Percentiles rank a stretch among this genome's conserved stretches.
Evolutionary conservation across 2,113 vertebrate genomes (phyloP).

Genomic region (Aepyceros melampus): DNA sequence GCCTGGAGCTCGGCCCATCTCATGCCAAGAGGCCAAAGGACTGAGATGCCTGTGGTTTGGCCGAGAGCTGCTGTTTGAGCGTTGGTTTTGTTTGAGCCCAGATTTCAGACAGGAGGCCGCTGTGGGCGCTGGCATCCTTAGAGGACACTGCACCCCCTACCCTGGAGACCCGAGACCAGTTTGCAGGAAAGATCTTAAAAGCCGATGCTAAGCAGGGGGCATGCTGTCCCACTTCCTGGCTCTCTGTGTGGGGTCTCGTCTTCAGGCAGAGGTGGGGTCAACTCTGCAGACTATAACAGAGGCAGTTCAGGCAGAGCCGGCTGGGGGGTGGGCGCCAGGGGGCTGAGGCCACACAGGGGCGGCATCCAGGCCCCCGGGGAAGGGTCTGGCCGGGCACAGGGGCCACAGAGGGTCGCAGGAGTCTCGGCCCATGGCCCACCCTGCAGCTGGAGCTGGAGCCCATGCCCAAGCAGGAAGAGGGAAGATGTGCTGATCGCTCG

Average conservation of each 20-base stretch:
- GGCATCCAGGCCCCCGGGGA: background rate
- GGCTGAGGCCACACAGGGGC: too few species aligned
- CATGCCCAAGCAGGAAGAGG: accelerated
- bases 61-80: background rate
- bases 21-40: background rate
- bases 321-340: accelerated
- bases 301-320: too few species aligned
- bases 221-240: accelerated
- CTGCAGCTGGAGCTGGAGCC: too few species aligned
- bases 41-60: background rate
- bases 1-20: background rate
- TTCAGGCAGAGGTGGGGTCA: accelerated
- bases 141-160: accelerated
- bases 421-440: background rate
- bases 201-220: background rate
- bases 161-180: accelerated
- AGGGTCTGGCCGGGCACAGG: accelerated
- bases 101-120: background rate
- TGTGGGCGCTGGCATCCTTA: accelerated
- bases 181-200: background rate
- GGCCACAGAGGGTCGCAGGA: accelerated
- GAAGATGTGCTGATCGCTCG: accelerated
- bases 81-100: background rate
- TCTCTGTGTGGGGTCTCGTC: background rate
- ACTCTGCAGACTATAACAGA: accelerated